phyloP scores from a whole-genome alignment of 2,113 vertebrate genomes.

The Lophius piscatorius region DNA sequence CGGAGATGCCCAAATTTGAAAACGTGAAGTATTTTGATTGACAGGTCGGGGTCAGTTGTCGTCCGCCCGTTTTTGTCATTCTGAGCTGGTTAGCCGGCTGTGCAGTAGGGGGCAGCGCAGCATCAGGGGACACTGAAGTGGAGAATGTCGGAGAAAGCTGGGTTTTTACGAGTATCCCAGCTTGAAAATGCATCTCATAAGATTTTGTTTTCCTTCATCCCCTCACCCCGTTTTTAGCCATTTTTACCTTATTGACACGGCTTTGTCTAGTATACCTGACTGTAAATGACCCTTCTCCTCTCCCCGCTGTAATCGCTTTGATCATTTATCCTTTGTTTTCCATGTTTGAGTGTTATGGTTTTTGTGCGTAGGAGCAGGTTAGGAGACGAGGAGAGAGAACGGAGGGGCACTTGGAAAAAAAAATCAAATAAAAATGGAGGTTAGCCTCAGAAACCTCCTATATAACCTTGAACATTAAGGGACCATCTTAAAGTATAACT shows the following conservation, averaged over 20 bases:
- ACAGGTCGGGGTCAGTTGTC: slow-evolving; percentile 2
- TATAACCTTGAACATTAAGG: slow-evolving; percentile 55
- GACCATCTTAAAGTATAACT: slow-evolving; percentile 30
- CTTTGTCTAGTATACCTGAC: slow-evolving; percentile 64
- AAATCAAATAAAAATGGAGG: slow-evolving; percentile 13
- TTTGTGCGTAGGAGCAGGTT: slow-evolving; percentile 52
- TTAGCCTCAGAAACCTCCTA: slow-evolving; percentile 21
- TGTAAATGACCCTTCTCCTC: slow-evolving; percentile 67
- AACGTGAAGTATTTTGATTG: not conserved
- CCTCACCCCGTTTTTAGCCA: slow-evolving; percentile 33
- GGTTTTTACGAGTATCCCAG: slow-evolving; percentile 52
- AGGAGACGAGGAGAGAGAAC: slow-evolving; percentile 37
- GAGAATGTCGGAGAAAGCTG: slow-evolving; percentile 67
- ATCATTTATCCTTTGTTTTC: slow-evolving; percentile 51
- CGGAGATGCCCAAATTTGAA: slow-evolving; percentile 27
- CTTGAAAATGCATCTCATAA: slow-evolving; percentile 67
- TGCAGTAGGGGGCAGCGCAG: slow-evolving; percentile 65
- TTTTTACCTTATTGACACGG: slow-evolving; percentile 51
- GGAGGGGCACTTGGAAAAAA: slow-evolving; percentile 36
- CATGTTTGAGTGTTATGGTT: slow-evolving; percentile 44
- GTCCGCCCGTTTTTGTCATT: not conserved
- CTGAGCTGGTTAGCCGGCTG: slow-evolving; percentile 9
- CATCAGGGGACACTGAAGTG: slow-evolving; percentile 44
- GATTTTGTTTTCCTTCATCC: slow-evolving; percentile 47
- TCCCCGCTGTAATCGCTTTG: slow-evolving; percentile 56